Base-by-base conservation (phyloP, 92 coral and sea anemone genomes). In the Porites divaricata region DNA sequence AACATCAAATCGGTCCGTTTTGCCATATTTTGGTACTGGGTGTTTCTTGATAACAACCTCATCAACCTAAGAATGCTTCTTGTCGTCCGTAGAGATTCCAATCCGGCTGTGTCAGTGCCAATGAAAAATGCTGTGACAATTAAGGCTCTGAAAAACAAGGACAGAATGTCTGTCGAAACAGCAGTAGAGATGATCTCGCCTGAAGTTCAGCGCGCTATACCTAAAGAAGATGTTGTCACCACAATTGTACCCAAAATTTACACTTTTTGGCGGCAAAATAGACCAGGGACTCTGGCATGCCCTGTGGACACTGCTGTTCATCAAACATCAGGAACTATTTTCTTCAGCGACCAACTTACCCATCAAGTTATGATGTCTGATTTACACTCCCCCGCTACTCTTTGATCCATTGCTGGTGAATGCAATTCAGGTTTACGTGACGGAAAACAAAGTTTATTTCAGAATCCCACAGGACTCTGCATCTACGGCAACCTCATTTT, bases 391-490 rank as follows among this genome's bases (percentile, higher is more conserved):
- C 89, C 75, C 23, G 70, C 85, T 83, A 89, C 23, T 69, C 64
- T 89, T 10, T 24, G 16, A 1, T 26, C 72, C 10, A 9, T 67
- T 84, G 89, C 89, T 84, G 92, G 86, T 78, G 86, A 79, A 78
- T 78, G 72, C 74, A 35, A 61, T 24, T 67, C 89, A 84, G 92
- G 89, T 65, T 89, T 58, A 78, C 89, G 89, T 67, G 86, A 84
- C 50, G 92, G 92, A 22, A 89, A 63, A 67, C 84, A 78, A n/a
- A 79, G 92, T 84, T 74, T 84, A 83, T 89, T 84, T 74, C 89
- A 84, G 45, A 73, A 84, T 89, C 83, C 86, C 53, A 84, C 79
- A 5, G 89, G 89, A 21, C 70, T 85, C 65, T 89, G 89, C 74
- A 84, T 79, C 16, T 89, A 89, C 41, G 89, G 21, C 49, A 89